These are phyloP conservation scores for Torymus auratus DNA, from an alignment of 2,888 invertebrate genomes.

Conservation along the genomic window DNA sequence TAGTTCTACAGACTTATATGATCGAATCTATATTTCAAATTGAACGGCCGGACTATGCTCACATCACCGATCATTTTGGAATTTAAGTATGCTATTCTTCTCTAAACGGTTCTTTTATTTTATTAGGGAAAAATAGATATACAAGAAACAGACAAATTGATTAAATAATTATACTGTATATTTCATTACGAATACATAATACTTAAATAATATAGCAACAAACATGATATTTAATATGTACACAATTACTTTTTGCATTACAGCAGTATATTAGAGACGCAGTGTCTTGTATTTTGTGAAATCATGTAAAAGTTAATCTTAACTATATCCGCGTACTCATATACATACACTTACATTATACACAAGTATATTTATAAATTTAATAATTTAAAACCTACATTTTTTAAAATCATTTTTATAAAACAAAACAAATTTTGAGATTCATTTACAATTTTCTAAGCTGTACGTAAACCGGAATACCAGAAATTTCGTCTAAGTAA, in stretches of 20 bases:
- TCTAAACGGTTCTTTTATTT: no score
- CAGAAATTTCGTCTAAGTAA: neutral
- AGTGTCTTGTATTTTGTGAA: constrained; percentile 50
- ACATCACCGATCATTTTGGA: no score
- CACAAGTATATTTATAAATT: constrained; percentile 51
- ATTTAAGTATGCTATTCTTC: no score
- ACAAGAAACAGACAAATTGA: neutral
- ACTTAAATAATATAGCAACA: constrained; percentile 75
- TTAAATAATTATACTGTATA: constrained; percentile 55
- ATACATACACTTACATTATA: constrained; percentile 57
- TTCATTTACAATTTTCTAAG: constrained; percentile 8
- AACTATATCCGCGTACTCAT: constrained; percentile 56
- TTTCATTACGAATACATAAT: constrained; percentile 62
- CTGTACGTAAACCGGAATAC: neutral
- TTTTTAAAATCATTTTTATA: constrained; percentile 47
- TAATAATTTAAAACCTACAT: constrained; percentile 38
- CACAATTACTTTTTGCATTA: constrained; percentile 63
- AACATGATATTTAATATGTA: constrained; percentile 71
- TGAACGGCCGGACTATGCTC: no score
- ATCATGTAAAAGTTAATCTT: constrained; percentile 61
- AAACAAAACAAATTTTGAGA: constrained; percentile 40
- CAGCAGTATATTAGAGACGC: constrained; percentile 49
- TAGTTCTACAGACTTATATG: no score
- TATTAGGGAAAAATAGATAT: no score
- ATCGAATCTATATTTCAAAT: no score